Evolutionary conservation across 2,797 vertebrate genomes (phyloP).

Genomic region (Sphenopsis melanotis): DNA sequence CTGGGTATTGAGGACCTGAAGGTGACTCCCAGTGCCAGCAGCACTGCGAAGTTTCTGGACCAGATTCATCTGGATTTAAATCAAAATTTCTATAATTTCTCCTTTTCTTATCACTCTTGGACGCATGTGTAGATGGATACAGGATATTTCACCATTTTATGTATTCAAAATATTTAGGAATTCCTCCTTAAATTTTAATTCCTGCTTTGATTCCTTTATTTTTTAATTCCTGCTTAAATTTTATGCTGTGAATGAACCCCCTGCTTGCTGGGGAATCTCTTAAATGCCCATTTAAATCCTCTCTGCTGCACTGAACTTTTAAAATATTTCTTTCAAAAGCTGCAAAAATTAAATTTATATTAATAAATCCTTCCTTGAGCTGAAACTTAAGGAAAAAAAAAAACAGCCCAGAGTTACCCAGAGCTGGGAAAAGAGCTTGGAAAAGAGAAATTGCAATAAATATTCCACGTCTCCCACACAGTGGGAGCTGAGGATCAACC

Average conservation of each 20-base stretch:
- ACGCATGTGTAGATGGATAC: fast-evolving
- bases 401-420: background rate
- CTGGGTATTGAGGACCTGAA: background rate
- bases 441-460: background rate
- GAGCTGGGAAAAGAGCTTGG: background rate
- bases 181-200: background rate
- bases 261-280: background rate
- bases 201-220: background rate
- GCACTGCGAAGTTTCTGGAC: background rate
- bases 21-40: background rate
- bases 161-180: background rate
- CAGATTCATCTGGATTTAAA: background rate
- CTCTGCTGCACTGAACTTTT: background rate
- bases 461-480: background rate
- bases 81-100: background rate
- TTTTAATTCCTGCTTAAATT: background rate
- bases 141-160: background rate
- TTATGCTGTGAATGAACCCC: background rate
- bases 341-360: background rate
- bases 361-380: background rate
- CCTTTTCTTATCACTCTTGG: background rate
- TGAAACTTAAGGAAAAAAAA: background rate
- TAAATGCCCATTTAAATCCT: background rate
- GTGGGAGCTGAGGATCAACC: background rate
- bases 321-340: background rate